A percentile compares a stretch with the other conserved stretches of the same genome.
Evolutionary conservation across 53 echinoderm and acorn worm species (phyloP).

Genomic region (Arbacia lixula): DNA sequence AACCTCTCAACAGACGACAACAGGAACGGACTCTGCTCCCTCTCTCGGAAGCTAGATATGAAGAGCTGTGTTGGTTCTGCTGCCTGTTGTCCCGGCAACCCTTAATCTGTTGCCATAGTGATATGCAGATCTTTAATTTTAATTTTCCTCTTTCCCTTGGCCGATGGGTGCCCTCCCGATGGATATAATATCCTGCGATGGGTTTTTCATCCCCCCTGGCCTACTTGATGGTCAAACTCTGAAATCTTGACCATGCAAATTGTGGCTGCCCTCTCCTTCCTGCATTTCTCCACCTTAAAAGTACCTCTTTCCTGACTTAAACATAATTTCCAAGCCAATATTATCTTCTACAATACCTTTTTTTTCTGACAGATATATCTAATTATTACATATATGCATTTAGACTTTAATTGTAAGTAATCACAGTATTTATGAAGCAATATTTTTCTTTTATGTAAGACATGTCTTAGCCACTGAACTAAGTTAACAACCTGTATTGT

Average conservation of each 20-base stretch:
- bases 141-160: constrained; percentile 48
- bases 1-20: too few relatives aligned
- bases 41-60: background rate
- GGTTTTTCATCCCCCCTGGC: constrained; percentile 18
- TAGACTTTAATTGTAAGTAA: too few relatives aligned
- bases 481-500: too few relatives aligned
- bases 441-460: too few relatives aligned
- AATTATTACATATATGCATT: too few relatives aligned
- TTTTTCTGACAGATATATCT: too few relatives aligned
- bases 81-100: constrained; percentile 30
- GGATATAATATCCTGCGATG: constrained; percentile 30
- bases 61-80: constrained; percentile 29
- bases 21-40: background rate
- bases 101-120: constrained; percentile 33
- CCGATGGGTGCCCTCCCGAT: constrained; percentile 38
- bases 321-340: too few relatives aligned
- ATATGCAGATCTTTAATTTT: constrained; percentile 57
- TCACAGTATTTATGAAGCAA: too few relatives aligned
- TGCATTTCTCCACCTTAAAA: background rate
- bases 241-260: background rate
- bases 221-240: background rate
- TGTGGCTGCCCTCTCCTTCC: background rate
- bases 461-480: too few relatives aligned
- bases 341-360: too few relatives aligned
- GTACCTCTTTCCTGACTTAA: too few relatives aligned